These are phyloP conservation scores for Ascaphus truei DNA, from an alignment of 2,113 vertebrate genomes.

Conservation along the genomic window DNA sequence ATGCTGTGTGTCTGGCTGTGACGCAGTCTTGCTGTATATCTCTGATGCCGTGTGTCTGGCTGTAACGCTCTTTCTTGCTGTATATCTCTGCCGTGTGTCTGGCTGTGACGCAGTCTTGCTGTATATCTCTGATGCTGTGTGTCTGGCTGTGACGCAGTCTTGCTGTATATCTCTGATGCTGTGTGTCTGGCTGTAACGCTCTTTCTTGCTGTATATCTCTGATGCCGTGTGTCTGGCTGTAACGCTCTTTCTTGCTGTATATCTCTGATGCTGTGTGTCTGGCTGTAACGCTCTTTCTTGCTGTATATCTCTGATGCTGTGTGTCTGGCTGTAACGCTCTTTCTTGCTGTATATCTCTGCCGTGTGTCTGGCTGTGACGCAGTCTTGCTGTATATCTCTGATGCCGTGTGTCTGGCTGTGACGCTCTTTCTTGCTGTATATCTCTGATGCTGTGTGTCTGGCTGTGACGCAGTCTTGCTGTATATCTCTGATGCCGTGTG, in stretches of 20 bases:
- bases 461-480: neutral
- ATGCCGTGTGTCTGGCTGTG: neutral
- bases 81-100: conserved; percentile 40
- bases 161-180: neutral
- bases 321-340: neutral
- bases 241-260: neutral
- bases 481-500: neutral
- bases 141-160: neutral
- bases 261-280: neutral
- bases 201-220: neutral
- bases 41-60: neutral
- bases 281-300: neutral
- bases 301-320: neutral
- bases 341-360: neutral
- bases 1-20: neutral
- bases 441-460: neutral
- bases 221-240: neutral
- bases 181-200: neutral
- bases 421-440: neutral
- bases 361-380: too few relatives aligned
- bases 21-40: neutral
- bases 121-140: neutral
- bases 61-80: neutral
- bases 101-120: too few relatives aligned
- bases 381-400: neutral